Evolutionary conservation across 2,113 vertebrate genomes (phyloP).

Genomic region (Epinephelus fuscoguttatus): DNA sequence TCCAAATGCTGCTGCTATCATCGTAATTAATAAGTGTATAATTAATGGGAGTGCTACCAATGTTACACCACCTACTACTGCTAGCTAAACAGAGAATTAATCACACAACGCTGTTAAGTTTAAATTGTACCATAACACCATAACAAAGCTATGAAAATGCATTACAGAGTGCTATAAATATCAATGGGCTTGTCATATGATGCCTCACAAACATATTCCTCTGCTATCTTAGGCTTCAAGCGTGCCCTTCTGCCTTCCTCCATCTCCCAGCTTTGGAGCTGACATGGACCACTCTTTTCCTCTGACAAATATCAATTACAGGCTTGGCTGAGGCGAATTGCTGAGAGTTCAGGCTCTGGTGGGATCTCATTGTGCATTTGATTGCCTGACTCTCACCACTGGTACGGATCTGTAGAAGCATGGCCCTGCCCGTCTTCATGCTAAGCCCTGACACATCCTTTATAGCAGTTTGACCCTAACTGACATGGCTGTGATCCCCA

Average conservation of each 20-base stretch:
- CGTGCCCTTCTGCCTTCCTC: constrained; percentile 14
- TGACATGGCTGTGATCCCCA: constrained; percentile 59
- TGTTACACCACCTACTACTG: not conserved
- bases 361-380: constrained; percentile 70
- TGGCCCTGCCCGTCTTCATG: constrained; percentile 55
- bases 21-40: not conserved
- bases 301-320: constrained; percentile 80
- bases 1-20: not conserved
- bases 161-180: constrained; percentile 7
- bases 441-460: constrained; percentile 65
- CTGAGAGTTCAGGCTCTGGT: constrained; percentile 43
- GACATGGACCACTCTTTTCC: constrained; percentile 65
- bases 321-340: constrained; percentile 50
- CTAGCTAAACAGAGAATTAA: no score
- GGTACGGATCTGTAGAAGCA: constrained; percentile 55
- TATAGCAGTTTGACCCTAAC: constrained; percentile 62
- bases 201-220: not conserved
- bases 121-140: not conserved
- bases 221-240: constrained; percentile 2
- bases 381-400: constrained; percentile 63
- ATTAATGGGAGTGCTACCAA: not conserved
- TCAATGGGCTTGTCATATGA: not conserved
- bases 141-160: not conserved
- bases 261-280: constrained; percentile 23
- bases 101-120: not conserved